Evolutionary conservation across 2,797 vertebrate genomes (phyloP), one percentile per base, ranked within the genome.

Genomic region (Pangasius sanitwongsei): DNA sequence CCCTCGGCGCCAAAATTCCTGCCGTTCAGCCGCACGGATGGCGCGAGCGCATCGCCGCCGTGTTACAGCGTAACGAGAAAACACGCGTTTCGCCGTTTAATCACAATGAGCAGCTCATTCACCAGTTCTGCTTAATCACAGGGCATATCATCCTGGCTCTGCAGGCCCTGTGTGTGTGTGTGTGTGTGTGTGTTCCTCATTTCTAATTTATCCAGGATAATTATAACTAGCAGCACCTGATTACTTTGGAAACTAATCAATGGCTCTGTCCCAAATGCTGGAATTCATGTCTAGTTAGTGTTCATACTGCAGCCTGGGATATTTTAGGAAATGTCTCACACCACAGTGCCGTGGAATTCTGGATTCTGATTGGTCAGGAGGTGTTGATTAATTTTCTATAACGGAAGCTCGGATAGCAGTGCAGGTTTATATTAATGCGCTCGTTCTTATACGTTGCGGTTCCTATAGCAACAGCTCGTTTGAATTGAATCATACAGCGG

Each of bases 1-100:
- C 37, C 2, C 61, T 61, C 82, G 12, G n/a, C 59, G 89, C 89
- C 89, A 89, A 83, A 67, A 78, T 78, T 70, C 89, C 89, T 80
- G 72, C 82, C 81, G 86, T 69, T 87, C 78, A 84, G 44, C 85
- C 69, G 88, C 82, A 82, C 77, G 72, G 78, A 83, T 87, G 85
- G 57, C 34, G 59, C 75, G 57, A 82, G 77, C n/a, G n/a, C 57
- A 20, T 80, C 85, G 41, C 44, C 23, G 67, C 65, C 50, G 75
- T 70, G 75, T 86, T 86, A 86, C 75, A 61, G 84, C 61, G 28
- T 53, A 37, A 74, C 88, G 57, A 57, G 70, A 55, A 89, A 80
- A 77, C 87, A 67, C 83, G 53, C 44, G 48, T 85, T 80, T 75
- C 50, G 11, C 83, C 81, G 61, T 82, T 86, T 78, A 82, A 44